Conservation (phyloP, 2,888 invertebrate genomes). For the Acanthacorydalis orientalis region DNA sequence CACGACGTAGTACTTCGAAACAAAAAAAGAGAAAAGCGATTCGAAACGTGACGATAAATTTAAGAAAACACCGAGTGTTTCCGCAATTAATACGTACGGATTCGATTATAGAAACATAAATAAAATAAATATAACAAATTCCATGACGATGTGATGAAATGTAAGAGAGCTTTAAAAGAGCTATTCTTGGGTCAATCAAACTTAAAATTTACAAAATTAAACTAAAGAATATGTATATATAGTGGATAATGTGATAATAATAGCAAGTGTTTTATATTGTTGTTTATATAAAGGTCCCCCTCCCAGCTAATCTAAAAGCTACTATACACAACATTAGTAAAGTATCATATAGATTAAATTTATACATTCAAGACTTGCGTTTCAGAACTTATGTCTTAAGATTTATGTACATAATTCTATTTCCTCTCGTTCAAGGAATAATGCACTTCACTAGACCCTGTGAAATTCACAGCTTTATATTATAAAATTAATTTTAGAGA, state of each 20-base stretch:
- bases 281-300: slow-evolving; percentile 16
- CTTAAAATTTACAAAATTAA: background rate
- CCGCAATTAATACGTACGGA: too few species aligned
- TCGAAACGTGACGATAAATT: background rate
- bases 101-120: too few species aligned
- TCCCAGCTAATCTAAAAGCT: slow-evolving; percentile 29
- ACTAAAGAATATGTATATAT: too few species aligned
- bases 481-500: too few species aligned
- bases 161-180: background rate
- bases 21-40: background rate
- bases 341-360: background rate
- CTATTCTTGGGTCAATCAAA: background rate
- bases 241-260: too few species aligned
- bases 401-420: background rate
- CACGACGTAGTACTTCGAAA: background rate
- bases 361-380: background rate
- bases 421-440: background rate
- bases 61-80: too few species aligned
- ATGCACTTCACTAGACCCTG: background rate
- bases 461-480: background rate
- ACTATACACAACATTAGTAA: slow-evolving; percentile 5
- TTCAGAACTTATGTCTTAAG: background rate
- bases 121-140: background rate
- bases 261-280: background rate
- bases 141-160: background rate